phyloP scores from a whole-genome alignment of 2,888 invertebrate species.

The Harmothoe impar region DNA sequence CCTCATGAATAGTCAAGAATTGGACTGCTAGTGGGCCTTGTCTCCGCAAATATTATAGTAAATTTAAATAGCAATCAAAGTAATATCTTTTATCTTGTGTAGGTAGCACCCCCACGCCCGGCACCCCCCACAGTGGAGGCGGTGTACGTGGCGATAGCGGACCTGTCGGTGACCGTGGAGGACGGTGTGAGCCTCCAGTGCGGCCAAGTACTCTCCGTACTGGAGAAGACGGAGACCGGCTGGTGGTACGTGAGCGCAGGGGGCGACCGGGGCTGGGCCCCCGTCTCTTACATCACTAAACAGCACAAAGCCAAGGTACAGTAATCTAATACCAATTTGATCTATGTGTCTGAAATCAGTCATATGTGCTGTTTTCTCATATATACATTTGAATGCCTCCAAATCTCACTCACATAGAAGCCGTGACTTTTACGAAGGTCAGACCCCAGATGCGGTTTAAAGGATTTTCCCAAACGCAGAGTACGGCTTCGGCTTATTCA shows the following conservation, averaged over 20 bases:
- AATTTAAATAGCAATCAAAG: too few species aligned
- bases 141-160: conserved; percentile 48
- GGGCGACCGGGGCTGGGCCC: conserved; percentile 50
- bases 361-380: not conserved
- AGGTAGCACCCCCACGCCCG: conserved; percentile 47
- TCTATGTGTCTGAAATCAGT: not conserved
- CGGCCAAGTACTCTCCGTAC: conserved; percentile 44
- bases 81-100: not conserved
- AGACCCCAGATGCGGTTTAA: too few species aligned
- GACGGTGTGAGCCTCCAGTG: conserved; percentile 40
- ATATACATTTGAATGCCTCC: too few species aligned
- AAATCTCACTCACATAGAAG: too few species aligned
- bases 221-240: conserved; percentile 58
- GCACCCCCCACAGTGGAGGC: conserved; percentile 38
- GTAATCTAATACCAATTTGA: not conserved
- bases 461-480: too few species aligned
- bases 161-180: conserved; percentile 44
- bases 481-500: too few species aligned
- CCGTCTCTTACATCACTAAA: conserved; percentile 44
- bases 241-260: conserved; percentile 63
- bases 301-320: conserved; percentile 40
- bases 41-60: too few species aligned
- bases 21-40: too few species aligned
- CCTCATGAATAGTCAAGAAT: too few species aligned
- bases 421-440: too few species aligned